A percentile compares a stretch with the other conserved stretches of the same genome.
Conservation (phyloP, 2,113 vertebrate species). For the Nesogale talazaci region DNA sequence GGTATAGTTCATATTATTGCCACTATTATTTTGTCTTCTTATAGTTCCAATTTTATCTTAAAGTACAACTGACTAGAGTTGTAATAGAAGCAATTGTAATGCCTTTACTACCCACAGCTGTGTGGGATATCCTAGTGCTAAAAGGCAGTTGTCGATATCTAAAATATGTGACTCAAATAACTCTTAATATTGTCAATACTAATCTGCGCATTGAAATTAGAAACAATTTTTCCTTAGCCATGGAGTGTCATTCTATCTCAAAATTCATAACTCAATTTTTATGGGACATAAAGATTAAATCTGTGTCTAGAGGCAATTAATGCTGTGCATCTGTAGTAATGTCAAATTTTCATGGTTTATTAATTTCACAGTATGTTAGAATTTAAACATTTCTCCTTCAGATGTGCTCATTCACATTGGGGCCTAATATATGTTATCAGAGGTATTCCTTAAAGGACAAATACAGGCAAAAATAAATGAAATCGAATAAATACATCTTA, state of each 20-base stretch:
- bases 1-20: not conserved
- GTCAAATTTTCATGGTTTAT: constrained; percentile 80
- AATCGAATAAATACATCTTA: constrained; percentile 53
- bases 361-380: constrained; percentile 81
- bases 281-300: constrained; percentile 60
- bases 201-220: not conserved
- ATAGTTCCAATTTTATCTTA: not conserved
- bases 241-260: not conserved
- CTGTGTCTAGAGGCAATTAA: constrained; percentile 77
- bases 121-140: not conserved
- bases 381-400: constrained; percentile 77
- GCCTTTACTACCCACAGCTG: not conserved
- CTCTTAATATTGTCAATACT: not conserved
- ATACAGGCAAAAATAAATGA: constrained; percentile 61
- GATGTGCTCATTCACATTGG: constrained; percentile 58
- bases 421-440: constrained; percentile 58
- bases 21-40: not conserved
- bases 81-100: not conserved
- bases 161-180: constrained; percentile 26
- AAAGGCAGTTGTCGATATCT: not conserved
- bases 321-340: constrained; percentile 70
- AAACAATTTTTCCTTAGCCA: not conserved
- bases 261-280: constrained; percentile 60
- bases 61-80: not conserved
- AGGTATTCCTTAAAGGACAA: constrained; percentile 45